These are phyloP conservation scores for Sander lucioperca DNA, from an alignment of 2,113 vertebrate genomes.

Conservation along the genomic window DNA sequence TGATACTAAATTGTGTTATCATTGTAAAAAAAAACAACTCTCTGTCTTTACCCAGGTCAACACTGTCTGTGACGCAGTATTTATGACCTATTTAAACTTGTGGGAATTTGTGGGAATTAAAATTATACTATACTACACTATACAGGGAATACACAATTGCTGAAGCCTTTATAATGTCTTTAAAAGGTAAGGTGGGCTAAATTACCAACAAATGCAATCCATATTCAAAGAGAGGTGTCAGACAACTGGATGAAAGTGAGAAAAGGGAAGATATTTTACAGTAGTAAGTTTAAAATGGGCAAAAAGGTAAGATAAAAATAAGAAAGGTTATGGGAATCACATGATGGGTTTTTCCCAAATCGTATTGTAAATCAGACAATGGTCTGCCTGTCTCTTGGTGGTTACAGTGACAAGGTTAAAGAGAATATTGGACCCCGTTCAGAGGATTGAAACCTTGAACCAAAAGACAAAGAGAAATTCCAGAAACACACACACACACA, in stretches of 20 bases:
- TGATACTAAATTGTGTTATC: conserved; percentile 39
- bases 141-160: neutral
- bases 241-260: neutral
- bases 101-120: neutral
- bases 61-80: neutral
- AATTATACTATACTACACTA: no score
- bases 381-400: conserved; percentile 37
- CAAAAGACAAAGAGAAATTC: conserved; percentile 54
- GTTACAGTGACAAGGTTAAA: conserved; percentile 42
- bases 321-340: conserved; percentile 54
- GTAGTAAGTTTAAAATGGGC: neutral
- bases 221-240: neutral
- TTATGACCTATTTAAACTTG: conserved; percentile 9
- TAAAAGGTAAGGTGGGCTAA: neutral
- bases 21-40: conserved; percentile 41
- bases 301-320: conserved; percentile 19
- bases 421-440: conserved; percentile 64
- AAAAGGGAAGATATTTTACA: neutral
- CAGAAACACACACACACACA: conserved; percentile 23
- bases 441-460: conserved; percentile 71
- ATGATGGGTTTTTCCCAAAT: conserved; percentile 63
- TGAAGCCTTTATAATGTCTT: neutral
- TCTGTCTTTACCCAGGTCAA: conserved; percentile 39
- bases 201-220: neutral
- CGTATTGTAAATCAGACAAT: conserved; percentile 70